Evolutionary conservation across 2,888 invertebrate species (phyloP).

Genomic region (Mechanitis mazaeus): DNA sequence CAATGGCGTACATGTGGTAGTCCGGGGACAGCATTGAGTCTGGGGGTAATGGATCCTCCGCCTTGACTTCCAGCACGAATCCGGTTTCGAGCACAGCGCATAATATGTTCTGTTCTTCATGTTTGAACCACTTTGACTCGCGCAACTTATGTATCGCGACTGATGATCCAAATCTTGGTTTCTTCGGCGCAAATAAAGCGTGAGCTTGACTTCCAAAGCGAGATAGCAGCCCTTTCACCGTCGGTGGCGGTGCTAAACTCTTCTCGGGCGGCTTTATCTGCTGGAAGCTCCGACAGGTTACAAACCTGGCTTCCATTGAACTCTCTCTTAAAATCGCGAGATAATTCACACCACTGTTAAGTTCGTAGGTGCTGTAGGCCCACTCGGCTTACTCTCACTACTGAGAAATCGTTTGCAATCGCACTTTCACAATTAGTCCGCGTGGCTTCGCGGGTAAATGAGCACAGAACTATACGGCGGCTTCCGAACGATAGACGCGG

Average conservation of each 20-base stretch:
- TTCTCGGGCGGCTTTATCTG: slow-evolving; percentile 76
- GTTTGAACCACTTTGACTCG: slow-evolving; percentile 85
- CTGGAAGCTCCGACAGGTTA: slow-evolving; percentile 74
- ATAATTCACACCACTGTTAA: slow-evolving; percentile 56
- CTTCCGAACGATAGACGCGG: slow-evolving; percentile 65
- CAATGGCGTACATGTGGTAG: slow-evolving; percentile 80
- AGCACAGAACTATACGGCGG: slow-evolving; percentile 55
- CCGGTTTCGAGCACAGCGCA: slow-evolving; percentile 84
- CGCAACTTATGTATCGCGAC: slow-evolving; percentile 83
- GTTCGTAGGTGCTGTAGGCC: slow-evolving; percentile 41
- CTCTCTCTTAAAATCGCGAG: slow-evolving; percentile 58
- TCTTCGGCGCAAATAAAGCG: slow-evolving; percentile 72
- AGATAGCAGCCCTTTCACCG: slow-evolving; percentile 72
- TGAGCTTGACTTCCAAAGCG: slow-evolving; percentile 75
- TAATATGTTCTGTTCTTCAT: slow-evolving; percentile 82
- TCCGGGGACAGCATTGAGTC: slow-evolving; percentile 70
- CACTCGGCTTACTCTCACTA: slow-evolving; percentile 60
- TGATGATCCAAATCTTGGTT: slow-evolving; percentile 78
- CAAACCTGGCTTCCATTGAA: slow-evolving; percentile 78
- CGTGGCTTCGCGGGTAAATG: slow-evolving; percentile 51
- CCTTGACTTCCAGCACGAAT: slow-evolving; percentile 81
- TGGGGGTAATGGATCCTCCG: slow-evolving; percentile 67
- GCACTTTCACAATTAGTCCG: slow-evolving; percentile 73
- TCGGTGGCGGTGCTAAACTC: slow-evolving; percentile 69
- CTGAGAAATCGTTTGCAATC: slow-evolving; percentile 55